Evolutionary conservation across 2,113 vertebrate species (phyloP).

Genomic region (Myrmecobius fasciatus): DNA sequence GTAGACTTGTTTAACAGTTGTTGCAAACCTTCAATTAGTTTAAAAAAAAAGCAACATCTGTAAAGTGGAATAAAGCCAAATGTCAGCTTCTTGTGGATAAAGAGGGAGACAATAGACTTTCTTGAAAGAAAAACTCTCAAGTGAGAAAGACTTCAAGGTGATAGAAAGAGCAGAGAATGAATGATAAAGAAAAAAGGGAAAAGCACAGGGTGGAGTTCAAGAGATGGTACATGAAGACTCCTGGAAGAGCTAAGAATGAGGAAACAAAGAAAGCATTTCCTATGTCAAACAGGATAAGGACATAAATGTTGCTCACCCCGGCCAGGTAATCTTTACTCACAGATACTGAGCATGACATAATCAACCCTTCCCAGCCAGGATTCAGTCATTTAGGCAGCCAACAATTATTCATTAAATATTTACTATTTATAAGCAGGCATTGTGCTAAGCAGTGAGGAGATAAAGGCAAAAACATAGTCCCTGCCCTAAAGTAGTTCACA

Average conservation of each 20-base stretch:
- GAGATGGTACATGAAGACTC: background rate
- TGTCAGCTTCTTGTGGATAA: background rate
- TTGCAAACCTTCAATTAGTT: background rate
- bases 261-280: conserved; percentile 9
- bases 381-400: background rate
- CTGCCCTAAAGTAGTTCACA: background rate
- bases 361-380: background rate
- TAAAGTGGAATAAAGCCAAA: background rate
- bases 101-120: background rate
- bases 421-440: too few relatives aligned
- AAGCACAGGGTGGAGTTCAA: background rate
- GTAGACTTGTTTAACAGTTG: background rate
- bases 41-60: background rate
- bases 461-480: background rate
- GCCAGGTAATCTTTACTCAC: background rate
- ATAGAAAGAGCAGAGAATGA: background rate
- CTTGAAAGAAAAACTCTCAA: background rate
- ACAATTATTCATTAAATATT: background rate
- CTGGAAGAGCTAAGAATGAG: background rate
- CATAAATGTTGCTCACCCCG: background rate
- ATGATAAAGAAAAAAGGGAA: background rate
- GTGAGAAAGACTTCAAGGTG: background rate
- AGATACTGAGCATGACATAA: background rate
- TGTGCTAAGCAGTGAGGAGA: background rate
- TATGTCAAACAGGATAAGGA: background rate